Evolutionary conservation across 2,888 invertebrate species (phyloP).

Genomic region (Ctena decussata): DNA sequence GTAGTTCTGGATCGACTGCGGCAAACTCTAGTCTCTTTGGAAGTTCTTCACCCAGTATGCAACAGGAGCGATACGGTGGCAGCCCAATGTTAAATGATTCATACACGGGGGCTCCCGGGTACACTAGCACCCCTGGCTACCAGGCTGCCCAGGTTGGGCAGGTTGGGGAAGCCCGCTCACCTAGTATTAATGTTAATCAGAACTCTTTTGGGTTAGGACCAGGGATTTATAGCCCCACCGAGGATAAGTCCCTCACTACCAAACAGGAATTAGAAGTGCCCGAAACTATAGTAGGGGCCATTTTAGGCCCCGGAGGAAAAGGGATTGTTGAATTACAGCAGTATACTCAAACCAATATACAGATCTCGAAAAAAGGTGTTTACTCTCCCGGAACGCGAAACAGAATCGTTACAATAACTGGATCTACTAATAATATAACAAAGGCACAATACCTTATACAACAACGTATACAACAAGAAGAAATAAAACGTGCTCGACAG

Average conservation of each 20-base stretch:
- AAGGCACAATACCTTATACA: conserved; percentile 98
- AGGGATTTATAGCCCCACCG: conserved; percentile 84
- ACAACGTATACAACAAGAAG: conserved; percentile 98
- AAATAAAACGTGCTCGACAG: conserved; percentile 97
- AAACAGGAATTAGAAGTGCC: conserved; percentile 94
- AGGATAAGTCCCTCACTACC: conserved; percentile 79
- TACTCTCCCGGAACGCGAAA: conserved; percentile 99
- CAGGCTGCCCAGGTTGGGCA: conserved; percentile 67
- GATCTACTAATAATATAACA: conserved; percentile 94
- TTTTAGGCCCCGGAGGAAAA: conserved; percentile 98
- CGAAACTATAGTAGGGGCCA: conserved; percentile 97
- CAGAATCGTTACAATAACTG: conserved; percentile 98
- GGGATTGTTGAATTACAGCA: conserved; percentile 99
- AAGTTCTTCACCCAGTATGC: conserved; percentile 85
- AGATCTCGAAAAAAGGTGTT: conserved; percentile 99
- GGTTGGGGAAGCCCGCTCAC: conserved; percentile 76
- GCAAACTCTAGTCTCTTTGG: conserved; percentile 86
- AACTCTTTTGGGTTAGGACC: conserved; percentile 96
- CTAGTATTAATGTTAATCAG: conserved; percentile 89
- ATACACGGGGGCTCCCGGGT: conserved; percentile 76
- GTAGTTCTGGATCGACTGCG: conserved; percentile 81
- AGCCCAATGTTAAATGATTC: conserved; percentile 84
- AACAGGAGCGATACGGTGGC: conserved; percentile 80
- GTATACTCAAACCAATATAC: conserved; percentile 98
- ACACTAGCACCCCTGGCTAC: conserved; percentile 71